A percentile compares a stretch with the other conserved stretches of the same genome.
Evolutionary conservation across 64 coral and sea anemone genomes (phyloP).

Genomic region (Dendrophyllia cribrosa): DNA sequence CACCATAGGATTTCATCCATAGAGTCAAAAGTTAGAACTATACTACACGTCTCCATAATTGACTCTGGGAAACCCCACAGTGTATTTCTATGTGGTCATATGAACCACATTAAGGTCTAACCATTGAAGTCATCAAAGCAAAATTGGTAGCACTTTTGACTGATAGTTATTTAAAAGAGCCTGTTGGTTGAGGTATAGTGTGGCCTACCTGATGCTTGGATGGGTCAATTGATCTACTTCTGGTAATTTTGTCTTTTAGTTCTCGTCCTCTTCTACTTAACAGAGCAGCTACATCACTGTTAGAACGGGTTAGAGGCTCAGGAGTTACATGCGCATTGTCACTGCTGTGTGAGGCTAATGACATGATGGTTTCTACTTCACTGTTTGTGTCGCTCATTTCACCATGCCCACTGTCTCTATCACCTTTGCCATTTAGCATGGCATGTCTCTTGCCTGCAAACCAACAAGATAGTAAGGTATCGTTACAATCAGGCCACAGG

Average conservation of each 20-base stretch:
- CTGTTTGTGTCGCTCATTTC: conserved; percentile 68
- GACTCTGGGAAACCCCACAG: too few relatives aligned
- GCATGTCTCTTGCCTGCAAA: conserved; percentile 35
- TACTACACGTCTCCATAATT: too few relatives aligned
- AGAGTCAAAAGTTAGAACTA: too few relatives aligned
- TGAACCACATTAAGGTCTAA: too few relatives aligned
- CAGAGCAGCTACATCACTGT: conserved; percentile 70
- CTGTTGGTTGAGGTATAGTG: too few relatives aligned
- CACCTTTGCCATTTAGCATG: conserved; percentile 65
- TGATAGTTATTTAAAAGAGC: too few relatives aligned
- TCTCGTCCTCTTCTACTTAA: conserved; percentile 32
- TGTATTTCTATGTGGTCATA: too few relatives aligned
- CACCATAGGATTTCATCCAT: too few relatives aligned
- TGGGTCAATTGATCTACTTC: conserved; percentile 37
- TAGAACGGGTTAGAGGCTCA: conserved; percentile 49
- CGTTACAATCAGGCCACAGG: too few relatives aligned
- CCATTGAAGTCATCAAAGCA: too few relatives aligned
- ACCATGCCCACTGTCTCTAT: conserved; percentile 91
- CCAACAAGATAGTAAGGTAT: background rate
- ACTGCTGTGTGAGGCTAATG: conserved; percentile 22
- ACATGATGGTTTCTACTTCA: conserved; percentile 95
- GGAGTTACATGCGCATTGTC: conserved; percentile 23
- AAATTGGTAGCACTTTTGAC: too few relatives aligned
- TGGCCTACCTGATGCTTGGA: background rate
- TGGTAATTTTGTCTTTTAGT: background rate